Evolutionary conservation across 1,140 invertebrate genomes (phyloP), one percentile per base, ranked within the genome.

Genomic region (Nasonia vitripennis): DNA sequence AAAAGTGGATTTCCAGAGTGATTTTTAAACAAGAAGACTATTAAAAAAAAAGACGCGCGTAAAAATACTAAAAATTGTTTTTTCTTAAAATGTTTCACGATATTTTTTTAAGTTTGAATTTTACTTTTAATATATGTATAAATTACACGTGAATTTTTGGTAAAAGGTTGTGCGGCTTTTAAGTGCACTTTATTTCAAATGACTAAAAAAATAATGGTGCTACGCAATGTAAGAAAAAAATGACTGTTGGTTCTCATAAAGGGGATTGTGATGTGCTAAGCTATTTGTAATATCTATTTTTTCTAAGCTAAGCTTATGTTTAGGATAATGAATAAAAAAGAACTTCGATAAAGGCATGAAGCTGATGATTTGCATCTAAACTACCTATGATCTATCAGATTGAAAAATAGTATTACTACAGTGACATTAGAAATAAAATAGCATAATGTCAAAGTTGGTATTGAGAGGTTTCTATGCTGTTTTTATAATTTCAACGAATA

Each of bases 181-280:
- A 86, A 86, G 85, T 86, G 85, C 81, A 86, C 85, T 86, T 86
- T 86, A 86, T 83, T 86, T 83, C 27, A 81, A 83, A 83, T 79
- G 71, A 86, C 71, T 78, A 71, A 74, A 55, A 81, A 75, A 75
- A 80, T 71, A 84, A 81, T 85, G 85, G 85, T 86, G 85, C 81
- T 86, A 83, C n/a, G 31, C 80, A 78, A 82, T 78, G 27, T 86
- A 86, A 48, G n/a, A 45, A 77, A 77, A 78, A 83, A 83, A 79
- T 55, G 74, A 74, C 17, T 74, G 37, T 83, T 80, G 51, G 77
- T 68, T 86, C 55, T 68, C 9, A 51, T 82, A 86, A 17, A n/a
- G 31, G 78, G 23, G 14, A 81, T 70, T 55, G 73, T 78, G 55
- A 48, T 83, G 31, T 67, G 45, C 80, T 86, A 78, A 86, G 77